Percentiles rank a stretch among this genome's conserved stretches.
phyloP scores from a whole-genome alignment of 1,140 invertebrate species.

The Euschistus heros region DNA sequence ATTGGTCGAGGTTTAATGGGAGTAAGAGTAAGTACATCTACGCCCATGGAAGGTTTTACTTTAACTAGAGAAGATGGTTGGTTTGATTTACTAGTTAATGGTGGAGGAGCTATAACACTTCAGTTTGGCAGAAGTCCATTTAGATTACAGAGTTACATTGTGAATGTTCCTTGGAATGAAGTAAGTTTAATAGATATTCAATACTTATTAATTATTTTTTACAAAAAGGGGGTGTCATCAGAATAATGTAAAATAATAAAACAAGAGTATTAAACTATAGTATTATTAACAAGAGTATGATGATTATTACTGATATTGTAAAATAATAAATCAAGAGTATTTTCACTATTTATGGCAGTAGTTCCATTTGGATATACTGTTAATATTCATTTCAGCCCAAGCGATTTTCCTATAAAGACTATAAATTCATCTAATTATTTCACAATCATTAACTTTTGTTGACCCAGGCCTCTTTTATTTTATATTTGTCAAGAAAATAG shows the following conservation, averaged over 20 bases:
- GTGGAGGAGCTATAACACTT: slow-evolving; percentile 87
- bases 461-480: slow-evolving; percentile 1
- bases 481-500: not conserved
- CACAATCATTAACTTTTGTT: no score
- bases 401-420: no score
- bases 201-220: not conserved
- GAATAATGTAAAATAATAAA: no score
- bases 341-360: no score
- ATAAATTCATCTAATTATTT: no score
- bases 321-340: no score
- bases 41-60: slow-evolving; percentile 84
- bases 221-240: no score
- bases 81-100: slow-evolving; percentile 95
- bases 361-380: no score
- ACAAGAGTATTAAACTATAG: no score
- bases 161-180: slow-evolving; percentile 95
- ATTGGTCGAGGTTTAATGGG: slow-evolving; percentile 87
- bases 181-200: slow-evolving; percentile 38
- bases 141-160: slow-evolving; percentile 75
- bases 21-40: slow-evolving; percentile 83
- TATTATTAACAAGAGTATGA: no score
- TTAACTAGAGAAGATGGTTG: slow-evolving; percentile 82
- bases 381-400: no score
- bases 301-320: no score
- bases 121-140: slow-evolving; percentile 90